phyloP scores from a whole-genome alignment of 2,888 invertebrate genomes.

The Gonocerus acuteangulatus region DNA sequence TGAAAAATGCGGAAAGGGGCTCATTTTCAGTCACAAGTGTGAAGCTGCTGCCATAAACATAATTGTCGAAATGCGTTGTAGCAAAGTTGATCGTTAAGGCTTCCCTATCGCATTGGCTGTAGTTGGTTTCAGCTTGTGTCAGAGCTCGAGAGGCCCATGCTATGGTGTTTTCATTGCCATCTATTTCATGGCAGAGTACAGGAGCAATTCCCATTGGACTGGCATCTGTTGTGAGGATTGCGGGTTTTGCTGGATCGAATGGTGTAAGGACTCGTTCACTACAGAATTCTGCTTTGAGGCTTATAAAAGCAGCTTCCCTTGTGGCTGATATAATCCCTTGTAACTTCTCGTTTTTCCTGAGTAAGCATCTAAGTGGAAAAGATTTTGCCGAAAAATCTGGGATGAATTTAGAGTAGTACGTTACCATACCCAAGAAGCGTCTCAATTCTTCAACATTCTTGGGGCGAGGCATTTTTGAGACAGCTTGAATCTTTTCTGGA shows the following conservation, averaged over 20 bases:
- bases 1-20: not conserved
- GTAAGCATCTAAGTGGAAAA: slow-evolving; percentile 32
- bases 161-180: not conserved
- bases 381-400: slow-evolving; percentile 31
- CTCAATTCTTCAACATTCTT: slow-evolving; percentile 29
- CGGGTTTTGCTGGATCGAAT: not conserved
- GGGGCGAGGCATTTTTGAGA: slow-evolving; percentile 26
- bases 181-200: not conserved
- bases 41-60: not conserved
- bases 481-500: slow-evolving; percentile 29
- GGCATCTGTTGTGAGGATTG: not conserved
- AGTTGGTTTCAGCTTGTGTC: too few relatives aligned
- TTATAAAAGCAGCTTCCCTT: not conserved
- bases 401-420: slow-evolving; percentile 36
- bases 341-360: slow-evolving; percentile 30
- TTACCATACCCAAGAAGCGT: slow-evolving; percentile 33
- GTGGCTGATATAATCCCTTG: not conserved
- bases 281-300: not conserved
- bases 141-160: not conserved
- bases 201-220: not conserved
- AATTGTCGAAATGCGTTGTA: not conserved
- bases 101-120: not conserved
- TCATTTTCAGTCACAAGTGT: not conserved
- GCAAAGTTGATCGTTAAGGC: not conserved
- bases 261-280: not conserved